These are phyloP conservation scores for Hydrozoanthus gracilis DNA, from an alignment of 92 coral and sea anemone genomes.

Conservation along the genomic window DNA sequence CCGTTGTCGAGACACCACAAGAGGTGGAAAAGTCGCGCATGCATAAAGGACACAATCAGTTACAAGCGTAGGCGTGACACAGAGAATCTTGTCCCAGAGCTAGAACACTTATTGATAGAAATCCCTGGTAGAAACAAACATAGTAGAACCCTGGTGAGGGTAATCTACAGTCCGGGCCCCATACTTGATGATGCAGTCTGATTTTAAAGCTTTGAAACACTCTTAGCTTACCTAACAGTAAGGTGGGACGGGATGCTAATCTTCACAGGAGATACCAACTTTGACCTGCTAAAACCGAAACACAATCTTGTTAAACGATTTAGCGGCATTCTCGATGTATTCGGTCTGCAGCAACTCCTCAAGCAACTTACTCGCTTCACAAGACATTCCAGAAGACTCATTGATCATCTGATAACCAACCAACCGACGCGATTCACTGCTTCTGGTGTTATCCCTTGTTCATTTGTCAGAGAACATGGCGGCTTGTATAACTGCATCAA, in stretches of 20 bases:
- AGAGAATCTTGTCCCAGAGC: slow-evolving; percentile 37
- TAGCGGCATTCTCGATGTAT: slow-evolving; percentile 27
- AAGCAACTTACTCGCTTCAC: slow-evolving; percentile 3
- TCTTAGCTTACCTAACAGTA: slow-evolving; percentile 35
- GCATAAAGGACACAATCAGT: slow-evolving; percentile 35
- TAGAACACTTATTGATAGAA: slow-evolving; percentile 28
- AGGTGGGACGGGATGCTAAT: slow-evolving; percentile 42
- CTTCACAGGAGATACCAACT: slow-evolving; percentile 37
- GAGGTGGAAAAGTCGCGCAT: slow-evolving; percentile 40
- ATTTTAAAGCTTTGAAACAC: slow-evolving; percentile 39
- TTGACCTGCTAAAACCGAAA: slow-evolving; percentile 40
- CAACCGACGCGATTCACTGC: neutral
- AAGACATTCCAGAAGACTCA: slow-evolving; percentile 29
- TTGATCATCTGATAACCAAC: slow-evolving; percentile 21
- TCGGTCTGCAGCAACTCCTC: slow-evolving; percentile 23
- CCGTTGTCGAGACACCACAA: slow-evolving; percentile 32
- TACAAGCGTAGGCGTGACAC: slow-evolving; percentile 40
- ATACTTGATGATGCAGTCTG: slow-evolving; percentile 32
- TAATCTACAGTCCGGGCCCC: slow-evolving; percentile 28
- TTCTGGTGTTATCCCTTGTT: slow-evolving; percentile 53
- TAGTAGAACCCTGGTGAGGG: slow-evolving; percentile 18
- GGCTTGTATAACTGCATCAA: slow-evolving; percentile 51
- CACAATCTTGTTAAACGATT: slow-evolving; percentile 24
- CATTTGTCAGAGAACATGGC: slow-evolving; percentile 70
- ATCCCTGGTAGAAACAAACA: slow-evolving; percentile 39